phyloP scores from a whole-genome alignment of 2,888 invertebrate genomes.

The Agrotis exclamationis region DNA sequence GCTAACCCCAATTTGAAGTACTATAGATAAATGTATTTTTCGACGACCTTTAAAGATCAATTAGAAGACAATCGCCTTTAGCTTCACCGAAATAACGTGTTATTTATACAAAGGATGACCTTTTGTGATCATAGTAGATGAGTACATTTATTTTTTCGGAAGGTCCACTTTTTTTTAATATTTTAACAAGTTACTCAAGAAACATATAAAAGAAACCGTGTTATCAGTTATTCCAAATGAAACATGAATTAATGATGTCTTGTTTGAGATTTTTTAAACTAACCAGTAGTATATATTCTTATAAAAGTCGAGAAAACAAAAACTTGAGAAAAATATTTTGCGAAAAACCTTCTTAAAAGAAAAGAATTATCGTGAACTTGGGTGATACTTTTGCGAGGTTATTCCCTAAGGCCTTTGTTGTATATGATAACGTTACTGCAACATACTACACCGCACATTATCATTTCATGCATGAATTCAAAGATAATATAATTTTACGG shows the following conservation, averaged over 20 bases:
- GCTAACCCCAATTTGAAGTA: not conserved
- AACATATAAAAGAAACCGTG: constrained; percentile 2
- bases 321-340: constrained; percentile 2
- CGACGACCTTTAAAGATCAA: constrained; percentile 15
- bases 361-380: constrained; percentile 23
- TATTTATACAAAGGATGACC: constrained; percentile 5
- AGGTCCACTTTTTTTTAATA: not conserved
- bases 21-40: constrained; percentile 2
- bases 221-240: not conserved
- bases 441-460: constrained; percentile 20
- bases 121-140: constrained; percentile 12
- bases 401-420: constrained; percentile 37
- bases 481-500: constrained; percentile 20
- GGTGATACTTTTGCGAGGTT: constrained; percentile 19
- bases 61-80: not conserved
- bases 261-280: constrained; percentile 15
- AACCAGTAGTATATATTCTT: constrained; percentile 13
- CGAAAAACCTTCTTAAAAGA: not conserved
- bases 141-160: not conserved
- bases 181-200: not conserved
- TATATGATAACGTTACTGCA: constrained; percentile 43
- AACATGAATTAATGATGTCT: constrained; percentile 22
- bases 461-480: constrained; percentile 39
- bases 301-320: constrained; percentile 14
- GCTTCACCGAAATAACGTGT: not conserved